Percentiles rank a stretch among this genome's conserved stretches.
Conservation (phyloP, 2,888 invertebrate genomes). For the Venustoraphidia nigricollis region DNA sequence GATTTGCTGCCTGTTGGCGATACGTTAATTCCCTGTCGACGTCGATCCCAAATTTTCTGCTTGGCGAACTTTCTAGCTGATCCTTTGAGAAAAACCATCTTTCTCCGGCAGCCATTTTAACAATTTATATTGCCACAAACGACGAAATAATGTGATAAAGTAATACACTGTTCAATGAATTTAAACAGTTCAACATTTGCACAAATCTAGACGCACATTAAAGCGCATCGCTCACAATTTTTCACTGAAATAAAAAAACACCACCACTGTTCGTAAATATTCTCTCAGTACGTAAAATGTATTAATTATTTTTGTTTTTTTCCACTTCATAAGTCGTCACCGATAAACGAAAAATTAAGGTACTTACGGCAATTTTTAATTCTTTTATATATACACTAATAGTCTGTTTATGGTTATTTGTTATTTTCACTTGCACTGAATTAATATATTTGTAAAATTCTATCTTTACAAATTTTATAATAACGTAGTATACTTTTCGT, state of each 20-base stretch:
- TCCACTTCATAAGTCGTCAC: conserved; percentile 2
- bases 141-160: conserved; percentile 15
- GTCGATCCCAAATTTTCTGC: conserved; percentile 83
- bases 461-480: too few relatives aligned
- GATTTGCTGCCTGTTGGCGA: conserved; percentile 92
- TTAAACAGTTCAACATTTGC: conserved; percentile 4
- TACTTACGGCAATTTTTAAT: conserved; percentile 6
- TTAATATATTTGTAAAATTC: too few relatives aligned
- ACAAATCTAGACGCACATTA: too few relatives aligned
- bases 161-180: conserved; percentile 1
- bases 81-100: conserved; percentile 95
- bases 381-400: conserved; percentile 2
- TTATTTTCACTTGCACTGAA: too few relatives aligned
- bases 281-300: too few relatives aligned
- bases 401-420: not conserved
- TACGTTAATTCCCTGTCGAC: conserved; percentile 87
- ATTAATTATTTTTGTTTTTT: not conserved
- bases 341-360: conserved; percentile 2
- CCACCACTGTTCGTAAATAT: too few relatives aligned
- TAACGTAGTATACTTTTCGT: too few relatives aligned
- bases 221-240: too few relatives aligned
- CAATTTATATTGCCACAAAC: conserved; percentile 35
- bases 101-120: conserved; percentile 67
- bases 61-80: conserved; percentile 79
- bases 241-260: too few relatives aligned